Evolutionary conservation across 1,140 invertebrate genomes (phyloP), one percentile per base, ranked within the genome.

Genomic region (Apis cerana): DNA sequence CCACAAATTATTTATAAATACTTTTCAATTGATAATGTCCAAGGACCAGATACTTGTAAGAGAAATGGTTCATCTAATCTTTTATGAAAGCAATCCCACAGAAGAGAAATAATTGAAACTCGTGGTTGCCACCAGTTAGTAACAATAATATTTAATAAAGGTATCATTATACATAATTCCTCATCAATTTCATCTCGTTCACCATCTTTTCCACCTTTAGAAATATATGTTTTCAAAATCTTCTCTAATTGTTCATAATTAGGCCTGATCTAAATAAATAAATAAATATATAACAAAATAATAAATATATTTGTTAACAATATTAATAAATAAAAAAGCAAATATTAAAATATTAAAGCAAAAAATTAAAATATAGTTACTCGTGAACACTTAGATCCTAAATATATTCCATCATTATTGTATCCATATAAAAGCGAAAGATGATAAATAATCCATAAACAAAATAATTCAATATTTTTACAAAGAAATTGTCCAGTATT

Each of bases 61-160:
- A 94, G 80, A 82, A 94, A 95, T 17, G 91, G 91, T 81, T 92
- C 88, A 76, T 94, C 92, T 17, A 95, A 89, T 90, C 92, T 90
- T 76, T 93, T 92, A 69, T 94, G 93, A 85, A 94, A 95, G 86
- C 93, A 95, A 54, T 95, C 94, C 92, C 94, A 93, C 9, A 95
- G 86, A 48, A 91, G 83, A 43, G 93, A 91, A 74, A 95, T 87
- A 52, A 94, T 87, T 81, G 91, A 90, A 2, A 92, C 90, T 58
- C 91, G 89, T 2, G 93, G 88, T n/a, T 93, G 89, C 94, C 94
- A 94, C 90, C 92, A 93, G 59, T 94, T 91, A 50, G 86, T 90
- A 33, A 91, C 89, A 43, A 94, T 88, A 74, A 80, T 88, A 65
- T 92, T 85, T n/a, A 95, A 68, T 12, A 94, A 67, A 10, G 90